These are phyloP conservation scores for Champsocephalus gunnari DNA, from an alignment of 2,797 vertebrate species.

Conservation along the genomic window DNA sequence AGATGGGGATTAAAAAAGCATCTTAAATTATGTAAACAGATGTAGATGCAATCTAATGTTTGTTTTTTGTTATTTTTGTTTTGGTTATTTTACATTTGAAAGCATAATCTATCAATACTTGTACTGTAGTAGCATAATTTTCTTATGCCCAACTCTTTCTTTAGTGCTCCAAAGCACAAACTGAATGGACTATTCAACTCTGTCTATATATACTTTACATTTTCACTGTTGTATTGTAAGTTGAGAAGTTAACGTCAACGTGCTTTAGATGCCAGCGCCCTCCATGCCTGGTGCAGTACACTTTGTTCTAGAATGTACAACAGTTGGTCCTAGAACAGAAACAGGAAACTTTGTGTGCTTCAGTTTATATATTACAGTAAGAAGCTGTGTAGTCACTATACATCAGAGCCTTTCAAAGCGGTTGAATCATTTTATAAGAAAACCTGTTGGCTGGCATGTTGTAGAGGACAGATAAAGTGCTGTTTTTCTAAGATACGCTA, in stretches of 20 bases:
- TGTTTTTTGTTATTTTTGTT: conserved; percentile 77
- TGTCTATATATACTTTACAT: conserved; percentile 78
- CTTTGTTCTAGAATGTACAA: conserved; percentile 79
- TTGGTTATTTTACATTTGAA: conserved; percentile 80
- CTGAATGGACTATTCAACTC: conserved; percentile 72
- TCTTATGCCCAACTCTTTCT: conserved; percentile 74
- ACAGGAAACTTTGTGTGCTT: conserved; percentile 67
- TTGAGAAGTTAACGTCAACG: conserved; percentile 67
- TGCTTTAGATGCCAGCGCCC: conserved; percentile 74
- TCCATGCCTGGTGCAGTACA: conserved; percentile 69
- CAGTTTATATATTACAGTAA: conserved; percentile 73
- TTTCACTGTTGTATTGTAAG: conserved; percentile 80
- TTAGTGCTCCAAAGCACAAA: conserved; percentile 65
- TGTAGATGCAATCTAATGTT: conserved; percentile 82
- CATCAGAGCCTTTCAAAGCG: conserved; percentile 67
- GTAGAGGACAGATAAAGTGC: conserved; percentile 56
- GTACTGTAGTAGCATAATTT: conserved; percentile 81
- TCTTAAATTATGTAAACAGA: conserved; percentile 83
- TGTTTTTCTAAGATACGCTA: conserved; percentile 65
- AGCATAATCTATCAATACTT: conserved; percentile 81
- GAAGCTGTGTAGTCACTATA: conserved; percentile 67
- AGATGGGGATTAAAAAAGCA: conserved; percentile 82
- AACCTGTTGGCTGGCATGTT: conserved; percentile 64
- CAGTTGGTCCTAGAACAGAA: conserved; percentile 72
- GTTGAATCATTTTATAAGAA: conserved; percentile 51